Conservation (phyloP, 1,140 invertebrate species). For the Heliconius melpomene region DNA sequence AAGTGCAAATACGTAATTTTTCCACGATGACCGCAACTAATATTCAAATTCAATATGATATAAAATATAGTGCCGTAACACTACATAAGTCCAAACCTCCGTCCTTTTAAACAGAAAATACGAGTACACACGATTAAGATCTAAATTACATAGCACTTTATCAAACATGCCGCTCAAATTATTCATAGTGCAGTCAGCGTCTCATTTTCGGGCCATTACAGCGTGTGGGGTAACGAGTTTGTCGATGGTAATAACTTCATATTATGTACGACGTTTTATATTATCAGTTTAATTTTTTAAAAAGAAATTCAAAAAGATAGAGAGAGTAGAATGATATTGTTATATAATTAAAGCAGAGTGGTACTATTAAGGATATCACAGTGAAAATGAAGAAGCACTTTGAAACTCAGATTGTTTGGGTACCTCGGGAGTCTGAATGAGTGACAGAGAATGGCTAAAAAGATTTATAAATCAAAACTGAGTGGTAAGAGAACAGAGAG, state of each 20-base stretch:
- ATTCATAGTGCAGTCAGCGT: constrained; percentile 21
- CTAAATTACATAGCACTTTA: constrained; percentile 14
- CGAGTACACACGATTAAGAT: constrained; percentile 9
- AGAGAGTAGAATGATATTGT: too few species aligned
- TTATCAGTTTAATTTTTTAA: constrained; percentile 19
- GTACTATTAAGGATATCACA: too few species aligned
- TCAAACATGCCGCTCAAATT: constrained; percentile 19
- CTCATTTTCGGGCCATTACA: constrained; percentile 22
- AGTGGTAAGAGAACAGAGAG: background rate
- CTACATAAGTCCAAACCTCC: background rate
- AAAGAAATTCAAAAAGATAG: background rate
- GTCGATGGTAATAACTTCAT: constrained; percentile 14
- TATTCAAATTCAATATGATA: background rate
- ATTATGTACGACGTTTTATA: constrained; percentile 14
- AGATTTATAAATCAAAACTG: background rate
- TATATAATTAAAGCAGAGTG: too few species aligned
- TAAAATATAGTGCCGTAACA: background rate
- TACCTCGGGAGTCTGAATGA: too few species aligned
- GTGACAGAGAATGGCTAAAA: background rate
- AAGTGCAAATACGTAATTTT: too few species aligned
- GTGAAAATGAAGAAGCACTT: too few species aligned
- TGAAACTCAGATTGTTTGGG: too few species aligned
- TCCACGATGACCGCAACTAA: too few species aligned
- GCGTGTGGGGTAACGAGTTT: constrained; percentile 18
- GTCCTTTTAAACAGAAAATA: background rate